Percentiles rank a stretch among this genome's conserved stretches.
Evolutionary conservation across 2,888 invertebrate genomes (phyloP).

Genomic region (Drosophila mayaguana): DNA sequence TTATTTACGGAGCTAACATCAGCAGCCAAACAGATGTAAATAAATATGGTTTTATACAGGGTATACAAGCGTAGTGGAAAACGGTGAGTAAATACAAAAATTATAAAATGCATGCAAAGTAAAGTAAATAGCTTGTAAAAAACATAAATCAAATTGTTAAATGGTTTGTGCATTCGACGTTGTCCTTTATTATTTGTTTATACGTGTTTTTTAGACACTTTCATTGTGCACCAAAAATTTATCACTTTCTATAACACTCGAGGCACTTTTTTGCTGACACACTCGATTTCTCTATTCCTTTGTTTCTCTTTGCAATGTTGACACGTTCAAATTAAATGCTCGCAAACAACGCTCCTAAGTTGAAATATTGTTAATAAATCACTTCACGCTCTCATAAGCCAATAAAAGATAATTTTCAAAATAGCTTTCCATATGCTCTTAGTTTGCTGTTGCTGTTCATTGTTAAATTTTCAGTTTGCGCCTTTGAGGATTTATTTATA

Average conservation of each 20-base stretch:
- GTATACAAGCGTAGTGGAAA: not conserved
- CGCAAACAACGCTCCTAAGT: conserved; percentile 48
- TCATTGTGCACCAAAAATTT: conserved; percentile 63
- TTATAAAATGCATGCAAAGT: conserved; percentile 57
- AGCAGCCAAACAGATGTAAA: too few species aligned
- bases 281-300: conserved; percentile 23
- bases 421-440: not conserved
- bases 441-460: not conserved
- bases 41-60: not conserved
- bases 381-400: conserved; percentile 25
- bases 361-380: conserved; percentile 60
- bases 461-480: not conserved
- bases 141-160: conserved; percentile 71
- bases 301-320: conserved; percentile 37
- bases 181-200: conserved; percentile 57
- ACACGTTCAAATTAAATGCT: conserved; percentile 62
- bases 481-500: not conserved
- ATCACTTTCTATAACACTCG: conserved; percentile 64
- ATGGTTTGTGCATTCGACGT: conserved; percentile 53
- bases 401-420: conserved; percentile 35
- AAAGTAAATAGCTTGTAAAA: conserved; percentile 69
- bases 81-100: conserved; percentile 6
- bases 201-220: conserved; percentile 56
- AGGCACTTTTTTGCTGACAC: conserved; percentile 61
- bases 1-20: too few species aligned